Base-by-base conservation (phyloP, 2,113 vertebrate species). In the Oncorhynchus clarkii region DNA sequence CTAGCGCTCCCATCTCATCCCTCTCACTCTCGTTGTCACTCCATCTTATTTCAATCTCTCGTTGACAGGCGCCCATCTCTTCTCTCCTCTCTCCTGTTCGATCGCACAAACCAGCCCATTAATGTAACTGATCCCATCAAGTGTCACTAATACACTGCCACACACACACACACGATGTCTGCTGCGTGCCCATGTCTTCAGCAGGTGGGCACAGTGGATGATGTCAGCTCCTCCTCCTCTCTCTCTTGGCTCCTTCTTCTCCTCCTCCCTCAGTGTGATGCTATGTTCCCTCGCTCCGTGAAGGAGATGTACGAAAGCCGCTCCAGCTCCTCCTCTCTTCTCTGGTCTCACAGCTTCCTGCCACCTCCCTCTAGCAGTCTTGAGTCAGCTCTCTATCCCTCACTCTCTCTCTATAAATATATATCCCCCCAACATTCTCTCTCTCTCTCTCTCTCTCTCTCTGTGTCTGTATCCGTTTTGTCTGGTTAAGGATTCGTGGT, bases 121-220 rank as follows among this genome's bases (percentile, higher is more conserved):
- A 12, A 34, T 22, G 18, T n/a, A 62, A 62, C 59, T 62, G 59
- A 62, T 22, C 59, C 59, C 59, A 60, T 60, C 18, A 22, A 71
- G 96, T 97, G 80, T 18, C 70, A 57, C 34, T 12, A 16, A 51
- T 22, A 45, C 54, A 69, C 39, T 57, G 3, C 29, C 71, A 83
- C 94, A 86, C 27, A 96, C 96, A 96, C n/a, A 51, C 76, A 90
- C 22, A 93, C 86, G 68, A 8, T 45, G 39, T 45, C 9, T 45
- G 39, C 39, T 45, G 39, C 9, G 39, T 45, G 78, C 69, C 71
- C 4, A 14, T 27, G 22, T 14, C 6, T 16, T 27, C n/a, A 29
- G 22, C 76, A 88, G 76, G 87, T 72, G 84, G 87, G 77, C 16
- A 60, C 51, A 72, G n/a, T 22, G 51, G 22, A 88, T 89, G 88